Base-by-base conservation (phyloP, 1,140 invertebrate species). In the Harpegnathos saltator region DNA sequence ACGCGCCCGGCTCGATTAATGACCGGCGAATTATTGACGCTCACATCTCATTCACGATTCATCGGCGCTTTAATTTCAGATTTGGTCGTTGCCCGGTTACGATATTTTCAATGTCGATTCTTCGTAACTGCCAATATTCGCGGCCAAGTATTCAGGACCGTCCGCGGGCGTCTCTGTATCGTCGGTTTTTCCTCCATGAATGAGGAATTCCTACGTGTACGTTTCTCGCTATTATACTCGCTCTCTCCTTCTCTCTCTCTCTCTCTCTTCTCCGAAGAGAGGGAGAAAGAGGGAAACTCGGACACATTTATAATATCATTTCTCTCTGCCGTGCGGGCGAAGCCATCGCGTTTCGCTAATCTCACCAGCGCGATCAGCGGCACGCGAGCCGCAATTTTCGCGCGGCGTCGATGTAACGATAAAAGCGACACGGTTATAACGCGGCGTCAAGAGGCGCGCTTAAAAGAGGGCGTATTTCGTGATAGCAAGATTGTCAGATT, bases 291-390 rank as follows among this genome's bases (percentile, higher is more conserved):
- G n/a, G n/a, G n/a, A n/a, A n/a, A n/a, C n/a, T n/a, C n/a, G n/a
- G 29, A 33, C 29, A 1, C 29, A 33, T 5, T 1, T 33, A 5
- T 33, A 33, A 29, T 58, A 80, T 80, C 75, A 80, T 71, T 71
- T 9, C 38, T 69, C 22, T 69, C 26, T n/a, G 33, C 71, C 65
- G 14, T 80, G 52, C 68, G 75, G 38, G 50, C 38, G 52, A 80
- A 71, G 65, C 54, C 52, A 29, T 80, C 65, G 52, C 65, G 63
- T 80, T 80, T 17, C 33, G 75, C 65, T 80, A 80, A 80, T 80
- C 65, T 71, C 69, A 19, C 33, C 54, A 33, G 1, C 15, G 4
- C 14, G 33, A 80, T 78, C 75, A 69, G 22, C 22, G 75, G 52
- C 75, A 80, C 65, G 75, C 75, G 29, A 77, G 48, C 19, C 11